Base-by-base conservation (phyloP, 1,140 invertebrate genomes). In the Drosophila cardini region DNA sequence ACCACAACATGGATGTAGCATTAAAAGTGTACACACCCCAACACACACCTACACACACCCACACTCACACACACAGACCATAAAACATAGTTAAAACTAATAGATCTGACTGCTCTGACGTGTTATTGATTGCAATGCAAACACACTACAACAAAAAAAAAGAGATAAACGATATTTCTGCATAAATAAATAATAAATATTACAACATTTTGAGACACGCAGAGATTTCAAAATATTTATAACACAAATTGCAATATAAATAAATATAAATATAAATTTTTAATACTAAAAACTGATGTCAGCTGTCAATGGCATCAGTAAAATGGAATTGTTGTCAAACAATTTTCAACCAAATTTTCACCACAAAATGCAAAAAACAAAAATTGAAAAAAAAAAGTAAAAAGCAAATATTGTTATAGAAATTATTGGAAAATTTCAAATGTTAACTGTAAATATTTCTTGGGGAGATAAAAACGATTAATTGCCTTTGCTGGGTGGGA, bases 241-340 rank as follows among this genome's bases (percentile, higher is more conserved):
- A 80, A 74, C 78, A 60, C 69, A 80, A 72, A 86, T 67, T 78
- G 65, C 79, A 65, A 65, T 67, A 58, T 67, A 53, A 50, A 72
- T 67, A 55, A 50, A 72, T 67, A 40, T 78, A 26, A 26, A 26
- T 26, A 26, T 26, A 26, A 26, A 86, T 83, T 76, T 72, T 68
- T 87, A 87, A 79, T 82, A 75, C 64, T 87, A 82, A 79, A 78
- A 75, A 82, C 75, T 76, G 18, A 11, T 38, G 38, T 63, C 58
- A 70, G 68, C 57, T 78, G 77, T 76, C 60, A 63, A 36, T 26
- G 18, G 34, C 40, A 61, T 48, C 63, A 65, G n/a, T n/a, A n/a
- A n/a, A 26, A 26, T 26, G 21, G 21, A 84, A 85, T 62, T 63
- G 61, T 61, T 71, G 64, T 77, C 75, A 63, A 78, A 76, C 52